Evolutionary conservation across 2,888 invertebrate genomes (phyloP), one percentile per base, ranked within the genome.

Genomic region (Calliphora vomitoria): DNA sequence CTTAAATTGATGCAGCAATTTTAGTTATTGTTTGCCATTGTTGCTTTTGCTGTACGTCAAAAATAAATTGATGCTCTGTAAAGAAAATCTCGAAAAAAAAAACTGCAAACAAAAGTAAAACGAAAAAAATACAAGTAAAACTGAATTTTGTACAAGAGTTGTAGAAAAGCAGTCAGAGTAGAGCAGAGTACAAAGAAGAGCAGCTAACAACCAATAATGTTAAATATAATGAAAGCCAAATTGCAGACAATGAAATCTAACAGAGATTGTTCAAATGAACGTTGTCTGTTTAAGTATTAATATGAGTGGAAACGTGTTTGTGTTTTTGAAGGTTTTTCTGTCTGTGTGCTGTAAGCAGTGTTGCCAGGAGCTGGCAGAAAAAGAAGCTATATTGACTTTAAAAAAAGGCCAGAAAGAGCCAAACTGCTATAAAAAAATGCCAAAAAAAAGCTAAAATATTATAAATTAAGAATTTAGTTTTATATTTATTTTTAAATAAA

Each of bases 11-110:
- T 87, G 87, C 84, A 79, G 74, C 78, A 78, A 82, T 84, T 85
- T 85, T 41, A 78, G 72, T 82, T 87, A 87, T 87, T 85, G 84
- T 79, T 78, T 74, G 87, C 82, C 25, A 82, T 87, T 87, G 60
- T 68, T 78, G 50, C 50, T 68, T 53, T 78, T 78, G 55, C 68
- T 75, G 44, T 58, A 78, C 38, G 72, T 74, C 78, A 74, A 66
- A 78, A 85, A 66, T 76, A 84, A 85, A 85, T 85, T 85, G 78
- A 82, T 85, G 82, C 53, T 55, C 60, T 75, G 50, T 41, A 55
- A 60, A 50, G 15, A 68, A 64, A 35, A 69, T 18, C 15, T 41
- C 15, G 4, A 44, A 31, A 53, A 62, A 38, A 53, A 58, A 13
- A 38, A 62, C 10, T 10, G 15, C 13, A 55, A 44, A 72, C 11